Base-by-base conservation (phyloP, 1,140 invertebrate genomes). In the Solenopsis fugax region DNA sequence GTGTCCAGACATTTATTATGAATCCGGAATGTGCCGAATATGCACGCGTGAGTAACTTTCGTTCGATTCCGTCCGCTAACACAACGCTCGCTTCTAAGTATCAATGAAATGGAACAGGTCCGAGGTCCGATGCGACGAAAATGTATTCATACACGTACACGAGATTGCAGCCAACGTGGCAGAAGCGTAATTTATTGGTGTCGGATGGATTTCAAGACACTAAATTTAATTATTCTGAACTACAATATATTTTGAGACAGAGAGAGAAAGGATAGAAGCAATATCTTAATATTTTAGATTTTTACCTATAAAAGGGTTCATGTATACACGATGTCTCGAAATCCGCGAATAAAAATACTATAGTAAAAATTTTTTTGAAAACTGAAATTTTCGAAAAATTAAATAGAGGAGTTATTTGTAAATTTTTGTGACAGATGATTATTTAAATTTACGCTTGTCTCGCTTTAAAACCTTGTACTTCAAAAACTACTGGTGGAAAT, bases 71-170 rank as follows among this genome's bases (percentile, higher is more conserved):
- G 69, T 64, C 18, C 9, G 45, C 45, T 45, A 67, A 21, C 12
- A n/a, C 12, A 45, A 48, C 48, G 16, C 52, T 69, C 24, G 52
- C 24, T 29, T 45, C 13, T 45, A 82, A 82, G 72, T 82, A 71
- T 62, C 73, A 60, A 84, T 75, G 29, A 75, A 75, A 18, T 21
- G n/a, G 13, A 75, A 62, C 12, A 37, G 13, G n/a, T 37, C 5
- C 56, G 21, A 37, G 13, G n/a, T 37, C 5, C 56, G 21, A 60
- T 48, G 5, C 5, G 34, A 37, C 4, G 2, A 81, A 71, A 69
- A 69, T 69, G 21, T 13, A 78, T 52, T 78, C 13, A 69, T 54
- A 37, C 37, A 67, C 21, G 34, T 18, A 18, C 7, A 60, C n/a
- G 13, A 60, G 13, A 76, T 24, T 29, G 37, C 21, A 24, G n/a